These are phyloP conservation scores for Geotrypetes seraphini DNA, from an alignment of 2,797 vertebrate species.

Conservation along the genomic window DNA sequence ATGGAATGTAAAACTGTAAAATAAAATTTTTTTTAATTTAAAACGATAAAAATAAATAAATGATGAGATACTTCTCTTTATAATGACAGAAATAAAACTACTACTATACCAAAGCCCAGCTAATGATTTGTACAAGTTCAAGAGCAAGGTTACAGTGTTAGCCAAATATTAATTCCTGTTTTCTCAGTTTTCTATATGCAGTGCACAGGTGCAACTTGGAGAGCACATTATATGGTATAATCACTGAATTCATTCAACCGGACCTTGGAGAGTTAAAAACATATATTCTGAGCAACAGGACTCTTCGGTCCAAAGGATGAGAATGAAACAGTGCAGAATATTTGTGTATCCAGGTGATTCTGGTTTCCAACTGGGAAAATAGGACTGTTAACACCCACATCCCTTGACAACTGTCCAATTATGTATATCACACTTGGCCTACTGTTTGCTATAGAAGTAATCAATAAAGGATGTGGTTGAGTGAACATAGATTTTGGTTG, in stretches of 20 bases:
- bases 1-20: slow-evolving; percentile 29
- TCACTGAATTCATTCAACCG: slow-evolving; percentile 71
- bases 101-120: slow-evolving; percentile 30
- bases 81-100: slow-evolving; percentile 25
- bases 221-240: slow-evolving; percentile 65
- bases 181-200: slow-evolving; percentile 59
- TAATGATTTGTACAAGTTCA: slow-evolving; percentile 51
- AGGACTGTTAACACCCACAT: slow-evolving; percentile 77
- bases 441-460: slow-evolving; percentile 98
- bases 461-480: slow-evolving; percentile 98
- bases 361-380: slow-evolving; percentile 71
- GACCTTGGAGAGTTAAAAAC: slow-evolving; percentile 75
- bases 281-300: slow-evolving; percentile 65
- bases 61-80: too few species aligned
- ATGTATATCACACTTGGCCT: slow-evolving; percentile 91
- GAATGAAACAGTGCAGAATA: slow-evolving; percentile 64
- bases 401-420: slow-evolving; percentile 97
- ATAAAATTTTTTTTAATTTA: too few species aligned
- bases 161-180: slow-evolving; percentile 66
- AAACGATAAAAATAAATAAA: slow-evolving; percentile 9
- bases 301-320: slow-evolving; percentile 60
- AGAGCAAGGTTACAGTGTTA: slow-evolving; percentile 64
- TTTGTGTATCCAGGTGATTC: slow-evolving; percentile 77
- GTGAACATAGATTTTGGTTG: slow-evolving; percentile 92
- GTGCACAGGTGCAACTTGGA: slow-evolving; percentile 67